Base-by-base conservation (phyloP, 1,140 invertebrate genomes). In the Carposina sasakii region DNA sequence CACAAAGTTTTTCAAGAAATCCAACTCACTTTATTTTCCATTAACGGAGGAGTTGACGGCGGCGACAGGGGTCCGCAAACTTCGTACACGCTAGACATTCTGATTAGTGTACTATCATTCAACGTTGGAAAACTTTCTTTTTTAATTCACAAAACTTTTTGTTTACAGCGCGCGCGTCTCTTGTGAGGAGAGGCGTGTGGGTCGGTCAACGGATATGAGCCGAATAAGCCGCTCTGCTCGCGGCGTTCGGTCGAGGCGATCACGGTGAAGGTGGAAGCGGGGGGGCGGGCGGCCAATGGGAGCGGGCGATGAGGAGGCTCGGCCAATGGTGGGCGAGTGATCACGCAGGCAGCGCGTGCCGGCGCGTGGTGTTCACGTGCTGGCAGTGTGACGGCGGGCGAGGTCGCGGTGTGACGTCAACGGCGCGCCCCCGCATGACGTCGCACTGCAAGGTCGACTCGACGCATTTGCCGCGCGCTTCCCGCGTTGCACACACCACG, bases 361-460 rank as follows among this genome's bases (percentile, higher is more conserved):
- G 59, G 64, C 74, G 85, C 88, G 85, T 87, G 87, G 34, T 81
- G 71, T 87, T 87, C 87, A 88, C 88, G 88, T 89, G 88, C 72
- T 73, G 75, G 57, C 48, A 62, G 84, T 78, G 77, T 88, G 87
- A 70, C 74, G 84, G 77, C 58, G 62, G 59, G 62, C 73, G 72
- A 76, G 72, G 79, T 75, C 75, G 72, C 82, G 68, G 85, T 78
- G 87, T 88, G 87, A 88, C 77, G 71, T 74, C 76, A 77, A 57
- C 76, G 74, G 73, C 76, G 76, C 71, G 71, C 76, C 76, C 75
- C 75, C 79, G 71, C 73, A 53, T 75, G 76, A 71, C 73, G 71
- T 81, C 60, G 54, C 64, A 56, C 60, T 57, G 55, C 77, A 82
- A 79, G 76, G 76, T 76, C 73, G 69, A n/a, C n/a, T n/a, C 67